A percentile compares a stretch with the other conserved stretches of the same genome.
phyloP scores from a whole-genome alignment of 2,113 vertebrate species.

The Forbesichthys papilliferus region DNA sequence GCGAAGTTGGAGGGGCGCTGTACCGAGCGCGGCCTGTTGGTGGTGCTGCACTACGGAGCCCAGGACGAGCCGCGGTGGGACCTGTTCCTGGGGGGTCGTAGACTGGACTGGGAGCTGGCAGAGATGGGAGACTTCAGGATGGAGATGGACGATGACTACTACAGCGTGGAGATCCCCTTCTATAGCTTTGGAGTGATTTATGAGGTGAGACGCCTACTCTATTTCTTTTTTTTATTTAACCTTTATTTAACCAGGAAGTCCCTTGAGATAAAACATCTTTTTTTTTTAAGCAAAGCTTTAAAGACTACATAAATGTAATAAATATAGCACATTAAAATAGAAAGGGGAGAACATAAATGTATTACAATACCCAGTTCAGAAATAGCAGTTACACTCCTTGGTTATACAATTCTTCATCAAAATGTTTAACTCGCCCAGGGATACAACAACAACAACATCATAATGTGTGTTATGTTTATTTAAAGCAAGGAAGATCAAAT shows the following conservation, averaged over 20 bases:
- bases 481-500: too few species aligned
- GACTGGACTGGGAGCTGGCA: conserved; percentile 59
- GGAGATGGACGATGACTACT: conserved; percentile 39
- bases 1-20: conserved; percentile 51
- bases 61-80: conserved; percentile 45
- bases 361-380: too few species aligned
- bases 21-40: conserved; percentile 44
- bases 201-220: conserved; percentile 27
- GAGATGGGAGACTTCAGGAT: conserved; percentile 44
- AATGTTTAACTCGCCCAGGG: too few species aligned
- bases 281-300: too few species aligned
- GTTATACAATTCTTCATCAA: too few species aligned
- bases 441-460: too few species aligned
- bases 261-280: too few species aligned
- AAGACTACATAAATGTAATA: too few species aligned
- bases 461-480: too few species aligned
- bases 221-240: not conserved
- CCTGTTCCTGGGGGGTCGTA: conserved; percentile 41
- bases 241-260: not conserved
- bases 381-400: too few species aligned
- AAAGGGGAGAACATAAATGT: too few species aligned
- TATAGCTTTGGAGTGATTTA: conserved; percentile 45
- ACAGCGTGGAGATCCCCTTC: conserved; percentile 52
- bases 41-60: conserved; percentile 52
- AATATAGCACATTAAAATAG: too few species aligned